A percentile compares a stretch with the other conserved stretches of the same genome.
Evolutionary conservation across 2,113 vertebrate species (phyloP).

Genomic region (Cairina moschata): DNA sequence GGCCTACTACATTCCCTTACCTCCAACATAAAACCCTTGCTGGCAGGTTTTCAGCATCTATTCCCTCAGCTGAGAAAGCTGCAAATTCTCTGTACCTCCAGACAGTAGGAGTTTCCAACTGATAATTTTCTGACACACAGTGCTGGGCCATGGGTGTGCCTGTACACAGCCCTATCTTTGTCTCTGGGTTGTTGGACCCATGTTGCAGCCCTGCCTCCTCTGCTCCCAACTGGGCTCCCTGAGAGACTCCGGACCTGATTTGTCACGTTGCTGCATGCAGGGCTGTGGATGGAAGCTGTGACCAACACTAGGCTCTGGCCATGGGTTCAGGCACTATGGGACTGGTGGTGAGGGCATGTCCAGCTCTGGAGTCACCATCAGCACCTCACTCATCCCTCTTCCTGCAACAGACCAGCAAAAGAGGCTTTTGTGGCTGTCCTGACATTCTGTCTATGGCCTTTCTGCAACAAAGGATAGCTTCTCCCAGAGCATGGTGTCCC

Average conservation of each 20-base stretch:
- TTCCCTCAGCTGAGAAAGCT: background rate
- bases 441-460: background rate
- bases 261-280: fast-evolving
- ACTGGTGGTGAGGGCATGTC: background rate
- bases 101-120: background rate
- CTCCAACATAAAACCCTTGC: background rate
- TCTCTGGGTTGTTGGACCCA: no score
- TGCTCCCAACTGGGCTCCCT: no score
- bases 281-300: background rate
- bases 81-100: background rate
- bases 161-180: no score
- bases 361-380: background rate
- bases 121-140: background rate
- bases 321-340: background rate
- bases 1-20: background rate
- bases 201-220: no score
- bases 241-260: background rate
- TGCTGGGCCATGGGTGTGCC: background rate
- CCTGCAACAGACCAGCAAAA: background rate
- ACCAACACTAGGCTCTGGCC: background rate
- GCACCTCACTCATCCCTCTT: fast-evolving
- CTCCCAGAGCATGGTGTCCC: background rate
- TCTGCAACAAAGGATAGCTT: background rate
- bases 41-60: background rate
- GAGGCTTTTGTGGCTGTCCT: fast-evolving